A percentile compares a stretch with the other conserved stretches of the same genome.
Conservation (phyloP, 1,140 invertebrate species). For the Zaprionus camerounensis region DNA sequence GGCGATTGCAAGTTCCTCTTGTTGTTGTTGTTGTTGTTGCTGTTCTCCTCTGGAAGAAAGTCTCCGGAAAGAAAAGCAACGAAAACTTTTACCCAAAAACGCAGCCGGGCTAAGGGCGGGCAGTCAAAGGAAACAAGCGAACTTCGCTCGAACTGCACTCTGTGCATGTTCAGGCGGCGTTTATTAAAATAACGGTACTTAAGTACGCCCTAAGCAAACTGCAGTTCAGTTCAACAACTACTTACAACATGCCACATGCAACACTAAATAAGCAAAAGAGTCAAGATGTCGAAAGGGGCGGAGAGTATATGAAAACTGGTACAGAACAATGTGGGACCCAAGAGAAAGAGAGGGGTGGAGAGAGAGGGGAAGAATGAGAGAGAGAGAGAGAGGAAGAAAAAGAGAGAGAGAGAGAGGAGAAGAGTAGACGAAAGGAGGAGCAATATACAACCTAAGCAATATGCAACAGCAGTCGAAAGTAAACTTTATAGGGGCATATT, state of each 20-base stretch:
- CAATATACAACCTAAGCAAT: conserved; percentile 29
- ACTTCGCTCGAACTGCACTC: conserved; percentile 9
- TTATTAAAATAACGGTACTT: conserved; percentile 82
- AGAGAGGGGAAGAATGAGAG: no score
- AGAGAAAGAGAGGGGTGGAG: conserved; percentile 19
- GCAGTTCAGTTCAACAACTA: conserved; percentile 54
- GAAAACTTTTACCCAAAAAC: conserved; percentile 43
- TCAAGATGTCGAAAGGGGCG: conserved; percentile 41
- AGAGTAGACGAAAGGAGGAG: neutral
- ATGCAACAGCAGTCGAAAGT: conserved; percentile 9
- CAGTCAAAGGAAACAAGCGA: neutral
- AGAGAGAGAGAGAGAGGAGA: neutral
- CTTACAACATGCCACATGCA: conserved; percentile 32
- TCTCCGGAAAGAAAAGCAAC: conserved; percentile 46
- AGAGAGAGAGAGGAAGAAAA: no score
- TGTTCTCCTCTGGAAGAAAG: conserved; percentile 60
- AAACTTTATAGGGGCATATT: neutral
- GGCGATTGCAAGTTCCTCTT: conserved; percentile 17
- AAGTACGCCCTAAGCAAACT: conserved; percentile 81
- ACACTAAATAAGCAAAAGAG: conserved; percentile 34
- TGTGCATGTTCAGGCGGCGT: conserved; percentile 73
- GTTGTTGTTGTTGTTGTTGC: conserved; percentile 9
- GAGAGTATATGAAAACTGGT: conserved; percentile 21
- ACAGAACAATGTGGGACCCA: conserved; percentile 26
- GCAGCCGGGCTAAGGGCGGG: neutral